Evolutionary conservation across 2,888 invertebrate species (phyloP), one percentile per base, ranked within the genome.

Genomic region (Diarsia brunnea): DNA sequence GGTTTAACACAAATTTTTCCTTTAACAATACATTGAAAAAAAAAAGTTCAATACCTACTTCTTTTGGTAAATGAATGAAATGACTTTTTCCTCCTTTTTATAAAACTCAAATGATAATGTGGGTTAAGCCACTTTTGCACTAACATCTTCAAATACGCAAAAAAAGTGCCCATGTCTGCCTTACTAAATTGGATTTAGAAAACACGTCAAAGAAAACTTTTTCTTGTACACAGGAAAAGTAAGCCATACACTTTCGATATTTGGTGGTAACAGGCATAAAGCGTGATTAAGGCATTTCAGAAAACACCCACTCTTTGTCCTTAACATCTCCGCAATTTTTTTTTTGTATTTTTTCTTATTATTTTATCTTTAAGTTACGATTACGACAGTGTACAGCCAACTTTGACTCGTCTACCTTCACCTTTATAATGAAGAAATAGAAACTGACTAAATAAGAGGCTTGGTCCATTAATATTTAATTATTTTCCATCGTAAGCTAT

Each of bases 321-420:
- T 58, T 43, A 4, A 45, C 19, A 51, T 51, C 31, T 24, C 12
- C 27, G 47, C 68, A 58, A 64, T 55, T 38, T 61, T 31, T 79
- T 78, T 78, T 74, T 68, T 47, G 19, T 19, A 0, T 69, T 64
- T 78, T 66, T 71, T 19, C 14, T 31, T 10, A 11, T 4, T 55
- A 51, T 76, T 58, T 63, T 73, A 63, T 43, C 53, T 70, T 70
- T 55, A 27, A 64, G 47, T 73, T 63, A 70, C 72, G 74, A 72
- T 73, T 55, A 70, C 73, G 75, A 72, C 66, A 78, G 69, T 79
- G 77, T 84, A 87, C 84, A 84, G 58, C 66, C 4, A 69, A 76
- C 76, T 74, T 73, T 64, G 80, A 68, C 64, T 74, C 66, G 12
- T 78, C 87, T 78, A 79, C 88, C 85, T 75, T 87, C 80, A 88